phyloP scores from a whole-genome alignment of 2,888 invertebrate genomes.

The Eudasyphora cyanicolor region DNA sequence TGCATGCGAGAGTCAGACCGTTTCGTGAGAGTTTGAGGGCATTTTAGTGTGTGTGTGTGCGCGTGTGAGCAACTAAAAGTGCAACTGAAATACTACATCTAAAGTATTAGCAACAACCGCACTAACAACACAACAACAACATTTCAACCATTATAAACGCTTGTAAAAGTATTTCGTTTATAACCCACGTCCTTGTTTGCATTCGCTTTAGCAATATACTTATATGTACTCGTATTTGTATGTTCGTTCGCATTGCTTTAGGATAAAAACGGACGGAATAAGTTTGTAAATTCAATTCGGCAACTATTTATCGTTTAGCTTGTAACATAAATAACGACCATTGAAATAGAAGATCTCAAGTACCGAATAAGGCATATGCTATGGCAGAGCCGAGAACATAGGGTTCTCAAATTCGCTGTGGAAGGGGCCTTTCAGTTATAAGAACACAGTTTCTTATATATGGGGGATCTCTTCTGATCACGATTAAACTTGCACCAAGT shows the following conservation, averaged over 20 bases:
- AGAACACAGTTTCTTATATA: too few species aligned
- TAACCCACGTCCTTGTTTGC: not conserved
- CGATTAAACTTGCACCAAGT: too few species aligned
- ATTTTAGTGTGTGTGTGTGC: not conserved
- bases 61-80: not conserved
- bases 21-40: not conserved
- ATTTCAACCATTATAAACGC: not conserved
- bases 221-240: too few species aligned
- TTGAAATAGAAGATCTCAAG: not conserved
- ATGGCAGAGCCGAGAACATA: not conserved
- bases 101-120: conserved; percentile 11
- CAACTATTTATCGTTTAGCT: conserved; percentile 32
- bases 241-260: too few species aligned
- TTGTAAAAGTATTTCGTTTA: conserved; percentile 1
- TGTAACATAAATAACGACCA: conserved; percentile 27
- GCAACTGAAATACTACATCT: conserved; percentile 9
- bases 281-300: conserved; percentile 15
- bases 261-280: too few species aligned
- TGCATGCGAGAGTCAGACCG: too few species aligned
- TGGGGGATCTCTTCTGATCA: too few species aligned
- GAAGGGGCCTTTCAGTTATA: too few species aligned
- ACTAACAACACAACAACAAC: not conserved
- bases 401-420: too few species aligned
- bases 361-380: not conserved
- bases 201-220: too few species aligned